Base-by-base conservation (phyloP, 2,797 vertebrate species). In the Rhyacichthys aspro region DNA sequence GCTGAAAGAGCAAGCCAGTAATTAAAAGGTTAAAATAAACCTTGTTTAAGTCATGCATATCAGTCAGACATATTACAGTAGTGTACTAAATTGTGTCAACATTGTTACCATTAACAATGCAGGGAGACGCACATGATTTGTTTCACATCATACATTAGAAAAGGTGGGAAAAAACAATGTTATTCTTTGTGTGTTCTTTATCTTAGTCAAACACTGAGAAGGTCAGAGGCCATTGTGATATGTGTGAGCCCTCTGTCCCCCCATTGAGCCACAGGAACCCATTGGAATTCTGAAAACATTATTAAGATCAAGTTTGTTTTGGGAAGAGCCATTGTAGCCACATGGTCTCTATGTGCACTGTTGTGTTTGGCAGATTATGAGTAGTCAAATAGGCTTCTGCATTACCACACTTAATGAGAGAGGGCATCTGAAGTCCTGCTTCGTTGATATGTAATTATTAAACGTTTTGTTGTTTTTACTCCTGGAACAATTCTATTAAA, bases 271-370 rank as follows among this genome's bases (percentile, higher is more conserved):
- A 12, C 16, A 46, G 15, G 17, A 43, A 77, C 33, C 39, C 36
- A 41, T 38, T 48, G 49, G 65, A 53, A 12, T 43, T 43, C 9
- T 58, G 37, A 57, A 34, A 46, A 44, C 55, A 54, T 32, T 9
- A 50, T 14, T 9, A 11, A 61, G 67, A 52, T 82, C 59, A 7
- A 0, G 10, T 81, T 63, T 88, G 72, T 76, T 81, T 78, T 76
- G 48, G 55, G 68, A 76, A 78, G 52, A 28, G 43, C 37, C 1
- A 8, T 0, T 33, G 53, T 53, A 23, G 18, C 10, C 16, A 0
- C 62, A 54, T 65, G 66, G 52, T 60, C 32, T 73, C 55, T 48
- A 8, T 9, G 9, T 6, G 8, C 11, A 1, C 58, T 70, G 75
- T 67, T 78, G 58, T 67, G 56, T 70, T 82, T 72, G 67, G 59